phyloP scores from a whole-genome alignment of 2,888 invertebrate species.

The Hydropsyche betteni region DNA sequence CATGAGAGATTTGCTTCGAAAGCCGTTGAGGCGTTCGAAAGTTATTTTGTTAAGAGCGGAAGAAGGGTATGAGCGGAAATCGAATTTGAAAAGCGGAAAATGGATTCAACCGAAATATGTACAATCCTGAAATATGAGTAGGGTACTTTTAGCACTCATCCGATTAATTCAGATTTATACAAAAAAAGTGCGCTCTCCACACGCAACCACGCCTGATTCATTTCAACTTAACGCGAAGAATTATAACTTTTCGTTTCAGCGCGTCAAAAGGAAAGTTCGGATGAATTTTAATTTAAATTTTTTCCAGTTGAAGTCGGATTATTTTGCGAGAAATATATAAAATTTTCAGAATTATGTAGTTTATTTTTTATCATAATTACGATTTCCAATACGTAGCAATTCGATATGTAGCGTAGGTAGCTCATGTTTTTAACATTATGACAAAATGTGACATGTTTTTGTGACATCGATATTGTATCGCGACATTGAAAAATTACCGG shows the following conservation, averaged over 20 bases:
- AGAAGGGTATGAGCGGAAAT: constrained; percentile 26
- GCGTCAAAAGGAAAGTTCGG: neutral
- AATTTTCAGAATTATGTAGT: no score
- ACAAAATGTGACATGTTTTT: constrained; percentile 23
- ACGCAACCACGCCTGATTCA: neutral
- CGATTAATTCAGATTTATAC: constrained; percentile 29
- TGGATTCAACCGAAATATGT: constrained; percentile 31
- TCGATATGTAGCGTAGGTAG: no score
- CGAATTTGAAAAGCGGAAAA: constrained; percentile 33
- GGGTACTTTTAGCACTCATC: constrained; percentile 29
- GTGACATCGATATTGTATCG: constrained; percentile 25
- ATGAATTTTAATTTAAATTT: no score
- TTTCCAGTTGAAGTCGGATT: no score
- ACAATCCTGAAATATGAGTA: constrained; percentile 32
- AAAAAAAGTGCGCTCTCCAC: constrained; percentile 5
- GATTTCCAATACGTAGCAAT: no score
- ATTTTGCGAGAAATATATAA: no score
- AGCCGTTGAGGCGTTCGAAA: constrained; percentile 21
- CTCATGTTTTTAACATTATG: neutral
- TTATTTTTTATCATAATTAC: no score
- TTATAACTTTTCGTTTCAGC: neutral
- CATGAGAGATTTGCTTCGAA: neutral
- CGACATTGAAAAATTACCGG: constrained; percentile 28
- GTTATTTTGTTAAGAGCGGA: constrained; percentile 29
- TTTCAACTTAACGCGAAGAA: constrained; percentile 6